Percentiles rank a stretch among this genome's conserved stretches.
Evolutionary conservation across 23 tunicate species (phyloP).

Genomic region (Pegea sp.): DNA sequence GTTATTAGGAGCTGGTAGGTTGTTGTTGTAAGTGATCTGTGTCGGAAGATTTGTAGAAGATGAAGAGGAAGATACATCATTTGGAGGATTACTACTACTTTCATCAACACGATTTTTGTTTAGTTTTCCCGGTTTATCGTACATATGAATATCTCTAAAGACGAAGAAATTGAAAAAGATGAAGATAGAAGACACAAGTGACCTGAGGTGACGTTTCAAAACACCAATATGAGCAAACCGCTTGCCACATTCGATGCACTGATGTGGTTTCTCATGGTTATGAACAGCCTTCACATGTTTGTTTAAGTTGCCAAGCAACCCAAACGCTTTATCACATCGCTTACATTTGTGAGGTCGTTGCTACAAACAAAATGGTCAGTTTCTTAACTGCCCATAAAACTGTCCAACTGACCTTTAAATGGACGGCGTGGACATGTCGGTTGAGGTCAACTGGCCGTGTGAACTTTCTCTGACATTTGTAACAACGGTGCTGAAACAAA

Average conservation of each 20-base stretch:
- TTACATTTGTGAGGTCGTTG: conserved; percentile 71
- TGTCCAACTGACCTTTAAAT: conserved; percentile 58
- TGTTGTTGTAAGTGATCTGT: too few relatives aligned
- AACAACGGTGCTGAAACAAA: conserved; percentile 54
- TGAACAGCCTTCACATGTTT: conserved; percentile 89
- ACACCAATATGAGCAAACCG: conserved; percentile 91
- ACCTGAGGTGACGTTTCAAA: conserved; percentile 76
- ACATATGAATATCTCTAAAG: conserved; percentile 78
- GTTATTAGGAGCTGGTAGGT: too few relatives aligned
- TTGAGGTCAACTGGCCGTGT: conserved; percentile 68
- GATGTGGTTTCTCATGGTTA: conserved; percentile 83
- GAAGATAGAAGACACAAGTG: neutral
- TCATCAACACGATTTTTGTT: too few relatives aligned
- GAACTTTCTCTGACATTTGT: conserved; percentile 35
- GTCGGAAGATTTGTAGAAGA: too few relatives aligned
- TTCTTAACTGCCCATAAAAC: too few relatives aligned
- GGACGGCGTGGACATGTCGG: conserved; percentile 80
- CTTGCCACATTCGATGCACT: conserved; percentile 88
- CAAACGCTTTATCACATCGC: conserved; percentile 46
- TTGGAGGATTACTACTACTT: too few relatives aligned
- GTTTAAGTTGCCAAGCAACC: conserved; percentile 70
- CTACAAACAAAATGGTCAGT: conserved; percentile 10
- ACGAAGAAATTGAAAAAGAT: neutral
- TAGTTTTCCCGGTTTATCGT: conserved; percentile 31
- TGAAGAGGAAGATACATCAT: too few relatives aligned